Evolutionary conservation across 2,797 vertebrate species (phyloP).

Genomic region (Epinephelus awoara): DNA sequence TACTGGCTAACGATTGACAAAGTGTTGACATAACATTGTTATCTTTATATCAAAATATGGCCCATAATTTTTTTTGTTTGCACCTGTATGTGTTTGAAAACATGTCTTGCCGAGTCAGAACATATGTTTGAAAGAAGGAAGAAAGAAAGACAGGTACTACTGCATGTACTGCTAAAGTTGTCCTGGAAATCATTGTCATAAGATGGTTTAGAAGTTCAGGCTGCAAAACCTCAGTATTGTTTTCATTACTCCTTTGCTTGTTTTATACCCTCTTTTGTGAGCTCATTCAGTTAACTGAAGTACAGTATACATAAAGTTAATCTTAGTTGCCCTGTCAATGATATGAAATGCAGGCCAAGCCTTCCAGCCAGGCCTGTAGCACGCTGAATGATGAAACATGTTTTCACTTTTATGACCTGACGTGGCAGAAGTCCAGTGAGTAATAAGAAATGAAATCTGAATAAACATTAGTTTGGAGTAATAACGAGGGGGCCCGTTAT

Average conservation of each 20-base stretch:
- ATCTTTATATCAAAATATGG: too few relatives aligned
- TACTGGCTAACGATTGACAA: background rate
- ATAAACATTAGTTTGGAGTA: constrained; percentile 9
- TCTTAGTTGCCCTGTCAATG: background rate
- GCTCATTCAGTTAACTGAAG: background rate
- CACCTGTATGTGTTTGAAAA: background rate
- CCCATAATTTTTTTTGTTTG: background rate
- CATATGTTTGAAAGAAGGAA: background rate
- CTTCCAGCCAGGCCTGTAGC: background rate
- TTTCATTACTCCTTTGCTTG: background rate
- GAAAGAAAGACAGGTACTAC: background rate
- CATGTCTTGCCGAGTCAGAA: too few relatives aligned
- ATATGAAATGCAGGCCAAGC: background rate
- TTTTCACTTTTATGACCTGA: background rate
- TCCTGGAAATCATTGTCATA: too few relatives aligned
- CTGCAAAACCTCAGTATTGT: background rate
- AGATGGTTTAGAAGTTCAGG: background rate
- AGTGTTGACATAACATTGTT: background rate
- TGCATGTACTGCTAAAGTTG: background rate
- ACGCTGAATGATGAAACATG: background rate
- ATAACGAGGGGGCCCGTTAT: constrained; percentile 37
- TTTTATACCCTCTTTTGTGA: background rate
- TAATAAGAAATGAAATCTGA: background rate
- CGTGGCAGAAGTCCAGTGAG: background rate
- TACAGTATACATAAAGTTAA: background rate